Conservation (phyloP, 2,113 vertebrate genomes). For the sheep (Ovis aries) region DNA sequence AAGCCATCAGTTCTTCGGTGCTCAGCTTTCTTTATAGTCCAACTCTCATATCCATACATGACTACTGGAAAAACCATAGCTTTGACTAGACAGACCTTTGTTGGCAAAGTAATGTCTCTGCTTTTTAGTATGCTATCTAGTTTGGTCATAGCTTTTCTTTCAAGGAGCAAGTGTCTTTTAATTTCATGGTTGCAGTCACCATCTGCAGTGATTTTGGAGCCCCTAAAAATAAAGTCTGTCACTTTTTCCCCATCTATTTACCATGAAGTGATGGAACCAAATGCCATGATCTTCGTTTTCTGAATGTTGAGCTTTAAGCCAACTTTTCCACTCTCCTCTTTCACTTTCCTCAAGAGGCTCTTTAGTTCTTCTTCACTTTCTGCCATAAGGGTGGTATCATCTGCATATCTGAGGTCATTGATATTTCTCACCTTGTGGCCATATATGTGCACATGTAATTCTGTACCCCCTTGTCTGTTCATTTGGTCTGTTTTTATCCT, state of each 20-base stretch:
- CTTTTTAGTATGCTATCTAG: neutral
- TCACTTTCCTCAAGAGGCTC: neutral
- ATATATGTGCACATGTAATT: neutral
- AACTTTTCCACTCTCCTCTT: neutral
- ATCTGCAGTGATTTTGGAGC: neutral
- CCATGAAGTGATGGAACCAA: neutral
- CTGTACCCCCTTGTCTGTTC: neutral
- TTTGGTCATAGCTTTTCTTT: neutral
- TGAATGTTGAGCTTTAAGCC: neutral
- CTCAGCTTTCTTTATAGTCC: neutral
- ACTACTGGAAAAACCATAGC: neutral
- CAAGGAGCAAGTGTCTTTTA: neutral
- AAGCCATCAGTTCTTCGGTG: neutral
- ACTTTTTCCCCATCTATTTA: neutral
- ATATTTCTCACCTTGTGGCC: neutral
- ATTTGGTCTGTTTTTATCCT: neutral
- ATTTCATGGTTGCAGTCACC: neutral
- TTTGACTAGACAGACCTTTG: neutral
- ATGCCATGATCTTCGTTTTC: neutral
- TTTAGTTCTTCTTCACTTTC: neutral
- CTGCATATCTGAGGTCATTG: neutral
- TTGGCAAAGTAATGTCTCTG: neutral
- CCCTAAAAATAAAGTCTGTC: fast-evolving
- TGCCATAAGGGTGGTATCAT: neutral
- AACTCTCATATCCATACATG: neutral